Base-by-base conservation (phyloP, 1,140 invertebrate species). In the Leucophenga varia region DNA sequence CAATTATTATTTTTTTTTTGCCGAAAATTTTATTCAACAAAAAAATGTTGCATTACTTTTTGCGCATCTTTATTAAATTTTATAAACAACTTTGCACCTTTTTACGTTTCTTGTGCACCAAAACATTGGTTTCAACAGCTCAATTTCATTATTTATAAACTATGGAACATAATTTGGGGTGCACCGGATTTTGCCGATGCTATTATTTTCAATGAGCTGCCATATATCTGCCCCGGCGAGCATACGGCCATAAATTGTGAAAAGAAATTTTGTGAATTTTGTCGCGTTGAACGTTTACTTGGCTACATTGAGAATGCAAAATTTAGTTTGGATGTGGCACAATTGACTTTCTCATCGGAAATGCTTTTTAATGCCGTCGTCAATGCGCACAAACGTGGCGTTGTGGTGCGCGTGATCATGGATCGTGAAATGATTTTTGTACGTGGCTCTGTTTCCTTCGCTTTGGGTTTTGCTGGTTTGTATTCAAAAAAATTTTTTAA, bases 171-270 rank as follows among this genome's bases (percentile, higher is more conserved):
- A 3, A 18, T 47, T 9, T 39, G 37, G n/a, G 16, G 9, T 3
- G 43, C 35, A 39, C 48, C 48, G 8, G 55, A 52, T 30, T 13
- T 17, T n/a, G 6, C 8, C 1, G 52, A 51, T 16, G 40, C 46
- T 1, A 19, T 57, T 14, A 7, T 57, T 3, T 57, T 57, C 28
- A 57, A 57, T 12, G 37, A 57, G n/a, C 25, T 12, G 16, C 32
- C 41, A 10, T 0, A 2, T 2, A n/a, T 1, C 2, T 3, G 22
- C 3, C 1, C 8, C 0, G 10, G 9, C 1, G 1, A 0, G 5
- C 48, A 54, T 25, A 19, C 3, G 0, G 6, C 43, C 0, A 5
- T 3, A 0, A 2, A 6, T 0, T 57, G 55, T 31, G 16, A 3
- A 3, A 51, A 44, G 3, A 25, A 9, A 9, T 22, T 16, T 18